Conservation (phyloP, 2,888 invertebrate species). For the Chromoteleia sp. region DNA sequence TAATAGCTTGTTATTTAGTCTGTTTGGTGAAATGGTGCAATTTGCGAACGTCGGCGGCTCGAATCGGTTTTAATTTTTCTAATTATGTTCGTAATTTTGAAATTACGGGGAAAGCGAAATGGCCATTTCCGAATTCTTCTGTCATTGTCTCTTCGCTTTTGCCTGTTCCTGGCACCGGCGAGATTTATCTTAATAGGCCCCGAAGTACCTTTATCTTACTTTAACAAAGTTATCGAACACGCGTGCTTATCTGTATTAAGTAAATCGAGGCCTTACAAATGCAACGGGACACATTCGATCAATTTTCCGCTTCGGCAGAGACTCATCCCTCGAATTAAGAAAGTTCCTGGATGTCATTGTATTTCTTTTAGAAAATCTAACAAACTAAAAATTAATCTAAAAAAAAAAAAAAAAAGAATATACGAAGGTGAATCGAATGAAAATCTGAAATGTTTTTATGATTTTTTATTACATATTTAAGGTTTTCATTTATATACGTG, state of each 20-base stretch:
- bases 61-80: too few species aligned
- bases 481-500: too few species aligned
- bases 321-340: conserved; percentile 24
- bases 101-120: background rate
- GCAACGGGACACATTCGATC: conserved; percentile 35
- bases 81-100: too few species aligned
- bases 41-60: too few species aligned
- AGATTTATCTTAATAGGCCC: conserved; percentile 30
- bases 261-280: conserved; percentile 34
- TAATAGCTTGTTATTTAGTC: conserved; percentile 18
- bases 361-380: too few species aligned
- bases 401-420: too few species aligned
- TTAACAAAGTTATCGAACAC: conserved; percentile 14
- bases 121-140: background rate
- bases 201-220: conserved; percentile 18
- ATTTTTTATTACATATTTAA: too few species aligned
- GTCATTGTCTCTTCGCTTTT: conserved; percentile 15
- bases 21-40: conserved; percentile 14
- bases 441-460: too few species aligned
- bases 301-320: conserved; percentile 23
- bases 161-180: too few species aligned
- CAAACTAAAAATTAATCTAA: too few species aligned
- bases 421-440: too few species aligned
- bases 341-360: too few species aligned
- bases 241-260: conserved; percentile 26